phyloP scores from a whole-genome alignment of 2,113 vertebrate genomes.

The Crotalus tigris region DNA sequence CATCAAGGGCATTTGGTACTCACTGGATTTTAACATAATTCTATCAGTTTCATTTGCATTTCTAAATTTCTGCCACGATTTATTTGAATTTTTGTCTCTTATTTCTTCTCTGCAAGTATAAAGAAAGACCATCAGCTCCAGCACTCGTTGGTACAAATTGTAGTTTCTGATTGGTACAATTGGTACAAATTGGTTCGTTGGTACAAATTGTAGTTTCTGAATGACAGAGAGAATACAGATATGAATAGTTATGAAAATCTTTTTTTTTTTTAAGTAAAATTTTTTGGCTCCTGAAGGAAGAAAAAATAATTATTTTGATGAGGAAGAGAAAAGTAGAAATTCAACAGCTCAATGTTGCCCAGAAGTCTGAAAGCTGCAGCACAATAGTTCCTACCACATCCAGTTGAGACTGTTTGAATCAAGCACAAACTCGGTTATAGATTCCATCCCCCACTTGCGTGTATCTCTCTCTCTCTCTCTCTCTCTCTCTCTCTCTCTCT shows the following conservation, averaged over 20 bases:
- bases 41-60: neutral
- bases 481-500: no score
- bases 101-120: neutral
- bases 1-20: neutral
- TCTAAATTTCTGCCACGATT: neutral
- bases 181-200: neutral
- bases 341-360: neutral
- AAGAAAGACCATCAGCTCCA: neutral
- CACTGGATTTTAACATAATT: neutral
- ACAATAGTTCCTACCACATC: neutral
- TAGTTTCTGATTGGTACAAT: neutral
- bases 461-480: neutral
- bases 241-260: neutral
- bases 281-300: neutral
- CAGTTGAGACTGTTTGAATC: no score
- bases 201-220: neutral
- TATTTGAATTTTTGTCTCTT: neutral
- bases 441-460: no score
- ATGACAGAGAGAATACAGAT: neutral
- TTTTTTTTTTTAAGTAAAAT: neutral
- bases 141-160: neutral
- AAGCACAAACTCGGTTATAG: no score
- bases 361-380: neutral
- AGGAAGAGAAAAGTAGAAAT: neutral
- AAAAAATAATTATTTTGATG: neutral